Conservation (phyloP, 2,888 invertebrate species). For the Amblyjoppa proteus region DNA sequence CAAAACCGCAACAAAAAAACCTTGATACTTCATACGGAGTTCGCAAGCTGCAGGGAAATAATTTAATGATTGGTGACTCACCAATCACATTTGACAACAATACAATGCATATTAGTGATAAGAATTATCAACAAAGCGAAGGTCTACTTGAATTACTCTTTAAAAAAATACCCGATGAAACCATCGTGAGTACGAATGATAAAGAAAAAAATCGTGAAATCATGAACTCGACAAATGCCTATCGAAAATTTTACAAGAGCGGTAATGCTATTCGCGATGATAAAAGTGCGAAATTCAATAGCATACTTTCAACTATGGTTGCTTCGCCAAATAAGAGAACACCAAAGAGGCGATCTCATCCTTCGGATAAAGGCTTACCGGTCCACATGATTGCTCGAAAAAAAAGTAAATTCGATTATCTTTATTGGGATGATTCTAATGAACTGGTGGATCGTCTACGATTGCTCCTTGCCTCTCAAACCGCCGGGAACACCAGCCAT, state of each 20-base stretch:
- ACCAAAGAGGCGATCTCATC: not conserved
- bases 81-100: constrained; percentile 53
- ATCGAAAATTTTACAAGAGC: constrained; percentile 58
- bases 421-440: too few relatives aligned
- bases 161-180: constrained; percentile 42
- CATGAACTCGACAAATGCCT: constrained; percentile 35
- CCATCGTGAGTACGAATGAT: constrained; percentile 28
- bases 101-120: constrained; percentile 33
- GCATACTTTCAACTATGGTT: not conserved
- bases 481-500: not conserved
- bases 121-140: constrained; percentile 35
- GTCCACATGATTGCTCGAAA: too few relatives aligned
- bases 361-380: not conserved
- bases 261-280: not conserved
- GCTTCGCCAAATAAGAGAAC: not conserved
- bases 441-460: too few relatives aligned
- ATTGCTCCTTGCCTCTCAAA: too few relatives aligned
- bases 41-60: too few relatives aligned
- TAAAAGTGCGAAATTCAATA: constrained; percentile 36
- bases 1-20: too few relatives aligned
- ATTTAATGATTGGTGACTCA: too few relatives aligned
- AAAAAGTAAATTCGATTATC: too few relatives aligned
- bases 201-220: constrained; percentile 38
- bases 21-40: too few relatives aligned
- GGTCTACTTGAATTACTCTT: constrained; percentile 64